phyloP scores from a whole-genome alignment of 2,797 vertebrate genomes.

The Lacerta viridis region DNA sequence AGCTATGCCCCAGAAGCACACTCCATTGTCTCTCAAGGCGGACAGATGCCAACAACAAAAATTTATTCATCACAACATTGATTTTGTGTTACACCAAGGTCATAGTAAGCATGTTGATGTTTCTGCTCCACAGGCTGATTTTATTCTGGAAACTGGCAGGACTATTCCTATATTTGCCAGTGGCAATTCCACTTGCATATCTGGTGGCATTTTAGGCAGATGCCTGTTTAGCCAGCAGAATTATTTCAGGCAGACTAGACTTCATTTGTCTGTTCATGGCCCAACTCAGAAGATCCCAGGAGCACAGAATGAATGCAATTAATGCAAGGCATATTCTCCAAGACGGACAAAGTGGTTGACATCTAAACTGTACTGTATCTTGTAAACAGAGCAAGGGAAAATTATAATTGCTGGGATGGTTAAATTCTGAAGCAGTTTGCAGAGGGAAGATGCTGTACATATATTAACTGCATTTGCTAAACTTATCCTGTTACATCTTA shows the following conservation, averaged over 20 bases:
- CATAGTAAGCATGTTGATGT: neutral
- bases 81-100: neutral
- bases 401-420: neutral
- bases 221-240: neutral
- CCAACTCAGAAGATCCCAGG: neutral
- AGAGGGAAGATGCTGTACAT: neutral
- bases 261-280: neutral
- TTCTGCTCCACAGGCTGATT: neutral
- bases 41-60: no score
- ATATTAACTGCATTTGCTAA: constrained; percentile 14
- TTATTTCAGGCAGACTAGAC: neutral
- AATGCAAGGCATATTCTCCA: neutral
- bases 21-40: no score
- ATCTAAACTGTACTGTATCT: neutral
- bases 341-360: neutral
- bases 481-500: neutral
- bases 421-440: neutral
- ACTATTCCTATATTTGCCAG: neutral
- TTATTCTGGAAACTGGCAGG: neutral
- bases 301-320: neutral
- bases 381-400: neutral
- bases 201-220: neutral
- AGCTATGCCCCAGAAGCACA: no score
- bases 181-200: neutral
- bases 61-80: no score